Conservation (phyloP, 2,113 vertebrate genomes). For the Rhineura floridana region DNA sequence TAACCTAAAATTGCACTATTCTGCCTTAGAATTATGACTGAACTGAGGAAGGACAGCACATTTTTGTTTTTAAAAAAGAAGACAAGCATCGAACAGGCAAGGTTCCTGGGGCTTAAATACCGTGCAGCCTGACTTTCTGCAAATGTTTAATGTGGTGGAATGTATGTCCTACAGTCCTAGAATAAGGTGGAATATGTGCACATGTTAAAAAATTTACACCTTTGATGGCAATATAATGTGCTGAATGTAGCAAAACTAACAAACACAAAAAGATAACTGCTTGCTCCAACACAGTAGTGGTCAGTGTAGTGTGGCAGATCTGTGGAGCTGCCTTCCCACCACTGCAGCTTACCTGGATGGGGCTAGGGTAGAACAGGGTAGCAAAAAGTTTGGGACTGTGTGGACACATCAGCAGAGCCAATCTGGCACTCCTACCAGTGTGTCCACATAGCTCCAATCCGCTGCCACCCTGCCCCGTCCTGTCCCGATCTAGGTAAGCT, state of each 20-base stretch:
- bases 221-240: conserved; percentile 26
- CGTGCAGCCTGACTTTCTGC: conserved; percentile 47
- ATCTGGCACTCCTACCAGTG: too few species aligned
- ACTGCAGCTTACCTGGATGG: too few species aligned
- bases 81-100: background rate
- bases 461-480: too few species aligned
- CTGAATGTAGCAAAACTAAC: background rate
- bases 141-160: conserved; percentile 6
- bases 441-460: too few species aligned
- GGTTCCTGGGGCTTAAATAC: conserved; percentile 50
- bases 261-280: conserved; percentile 16
- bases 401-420: too few species aligned
- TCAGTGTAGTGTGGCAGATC: too few species aligned
- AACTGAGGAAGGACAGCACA: conserved; percentile 57
- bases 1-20: too few species aligned
- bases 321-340: too few species aligned
- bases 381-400: too few species aligned
- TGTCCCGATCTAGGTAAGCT: too few species aligned
- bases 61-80: conserved; percentile 18
- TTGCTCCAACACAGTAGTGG: background rate
- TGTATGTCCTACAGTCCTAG: conserved; percentile 38
- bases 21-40: too few species aligned
- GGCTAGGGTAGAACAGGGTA: too few species aligned
- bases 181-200: conserved; percentile 41
- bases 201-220: conserved; percentile 16